These are phyloP conservation scores for Bubo bubo DNA, from an alignment of 2,113 vertebrate genomes.

Conservation along the genomic window DNA sequence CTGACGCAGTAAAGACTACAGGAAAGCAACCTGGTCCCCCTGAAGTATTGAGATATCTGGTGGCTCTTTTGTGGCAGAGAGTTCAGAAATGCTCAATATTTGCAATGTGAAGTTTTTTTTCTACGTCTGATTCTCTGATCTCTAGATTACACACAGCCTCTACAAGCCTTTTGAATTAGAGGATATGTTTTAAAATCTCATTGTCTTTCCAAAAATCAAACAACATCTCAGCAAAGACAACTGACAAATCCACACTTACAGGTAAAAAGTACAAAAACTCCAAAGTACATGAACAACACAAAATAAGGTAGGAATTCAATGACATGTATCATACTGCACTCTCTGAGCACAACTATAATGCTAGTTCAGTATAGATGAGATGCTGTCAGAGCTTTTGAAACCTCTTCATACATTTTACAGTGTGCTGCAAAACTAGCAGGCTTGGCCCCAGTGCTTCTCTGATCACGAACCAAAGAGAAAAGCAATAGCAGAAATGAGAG, in stretches of 20 bases:
- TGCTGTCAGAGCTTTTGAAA: constrained; percentile 21
- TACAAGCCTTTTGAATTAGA: neutral
- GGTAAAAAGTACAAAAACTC: neutral
- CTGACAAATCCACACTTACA: neutral
- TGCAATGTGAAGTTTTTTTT: neutral
- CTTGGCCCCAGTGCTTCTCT: constrained; percentile 12
- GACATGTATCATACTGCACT: neutral
- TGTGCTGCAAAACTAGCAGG: neutral
- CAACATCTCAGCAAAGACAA: neutral
- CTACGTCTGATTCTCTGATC: neutral
- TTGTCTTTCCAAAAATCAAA: neutral
- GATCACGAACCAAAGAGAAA: neutral
- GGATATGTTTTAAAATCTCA: neutral
- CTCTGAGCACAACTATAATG: neutral
- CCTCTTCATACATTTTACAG: constrained; percentile 34
- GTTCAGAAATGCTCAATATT: neutral
- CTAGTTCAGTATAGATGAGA: neutral
- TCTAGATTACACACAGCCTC: neutral
- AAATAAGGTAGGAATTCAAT: neutral
- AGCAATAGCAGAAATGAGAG: constrained; percentile 12
- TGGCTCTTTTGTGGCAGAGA: neutral
- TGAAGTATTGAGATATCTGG: neutral
- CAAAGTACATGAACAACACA: neutral
- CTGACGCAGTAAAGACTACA: neutral
- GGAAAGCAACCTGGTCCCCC: neutral